Base-by-base conservation (phyloP, 2,888 invertebrate genomes). In the Protodeltote pygarga region DNA sequence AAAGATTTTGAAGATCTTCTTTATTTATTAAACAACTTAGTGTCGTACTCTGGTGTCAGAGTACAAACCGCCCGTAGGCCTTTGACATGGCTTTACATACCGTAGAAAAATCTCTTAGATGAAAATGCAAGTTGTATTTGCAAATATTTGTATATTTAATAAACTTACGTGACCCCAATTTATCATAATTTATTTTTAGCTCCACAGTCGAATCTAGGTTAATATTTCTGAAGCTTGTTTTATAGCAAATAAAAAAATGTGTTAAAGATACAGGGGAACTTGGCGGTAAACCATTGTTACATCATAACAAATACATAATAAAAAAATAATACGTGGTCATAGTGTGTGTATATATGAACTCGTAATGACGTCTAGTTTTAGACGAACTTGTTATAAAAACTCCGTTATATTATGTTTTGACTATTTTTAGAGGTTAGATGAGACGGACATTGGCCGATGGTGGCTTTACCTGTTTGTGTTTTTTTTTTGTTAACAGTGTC, bases 271-370 rank as follows among this genome's bases (percentile, higher is more conserved):
- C 39, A 16, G 3, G 1, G 25, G 19, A 34, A 63, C 20, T 4
- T 37, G 31, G 11, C 21, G 14, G 21, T 24, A 57, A 54, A 29
- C 35, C 13, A 42, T 50, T 46, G 32, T 59, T 64, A 50, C 23
- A 9, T 46, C n/a, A n/a, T n/a, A n/a, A n/a, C n/a, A n/a, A n/a
- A n/a, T n/a, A n/a, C n/a, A n/a, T n/a, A n/a, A n/a, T n/a, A n/a
- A n/a, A n/a, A n/a, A n/a, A n/a, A n/a, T n/a, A n/a, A n/a, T n/a
- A n/a, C n/a, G n/a, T n/a, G n/a, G n/a, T 8, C 1, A 5, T 29
- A 6, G 47, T 49, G 69, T n/a, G n/a, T n/a, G n/a, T n/a, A n/a
- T 62, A 57, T 44, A 59, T 57, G 69, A 68, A 62, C 69, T 57
- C 38, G 3, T 59, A 51, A 57, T 52, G 5, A 48, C 10, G 35